A percentile compares a stretch with the other conserved stretches of the same genome.
phyloP scores from a whole-genome alignment of 92 coral and sea anemone genomes.

The Zoanthus sansibaricus region DNA sequence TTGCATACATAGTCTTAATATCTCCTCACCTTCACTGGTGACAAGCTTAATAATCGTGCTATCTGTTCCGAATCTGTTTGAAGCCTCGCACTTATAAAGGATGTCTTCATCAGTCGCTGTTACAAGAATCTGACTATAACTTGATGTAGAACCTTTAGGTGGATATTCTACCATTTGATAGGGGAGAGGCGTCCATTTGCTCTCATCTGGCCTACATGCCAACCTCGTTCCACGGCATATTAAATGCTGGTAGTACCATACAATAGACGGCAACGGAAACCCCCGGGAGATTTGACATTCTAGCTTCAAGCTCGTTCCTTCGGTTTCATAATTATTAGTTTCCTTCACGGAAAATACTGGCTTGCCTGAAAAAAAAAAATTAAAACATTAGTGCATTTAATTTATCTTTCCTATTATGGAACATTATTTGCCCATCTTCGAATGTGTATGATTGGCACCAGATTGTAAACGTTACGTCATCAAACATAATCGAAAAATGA shows the following conservation, averaged over 20 bases:
- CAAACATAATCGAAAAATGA: too few relatives aligned
- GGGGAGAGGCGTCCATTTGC: conserved; percentile 11
- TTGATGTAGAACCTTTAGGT: not conserved
- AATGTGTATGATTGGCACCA: too few relatives aligned
- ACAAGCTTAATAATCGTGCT: not conserved
- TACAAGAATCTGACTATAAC: not conserved
- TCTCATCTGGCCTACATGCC: not conserved
- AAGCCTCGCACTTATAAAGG: conserved; percentile 30
- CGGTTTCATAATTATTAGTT: not conserved
- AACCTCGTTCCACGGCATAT: not conserved
- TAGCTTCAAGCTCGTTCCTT: not conserved
- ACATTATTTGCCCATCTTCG: too few relatives aligned
- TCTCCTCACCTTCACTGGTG: conserved; percentile 10
- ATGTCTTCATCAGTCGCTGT: not conserved
- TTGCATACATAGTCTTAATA: too few relatives aligned
- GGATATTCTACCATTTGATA: not conserved
- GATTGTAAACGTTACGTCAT: too few relatives aligned
- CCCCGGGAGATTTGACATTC: not conserved
- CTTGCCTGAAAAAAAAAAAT: not conserved
- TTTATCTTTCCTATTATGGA: too few relatives aligned
- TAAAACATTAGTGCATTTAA: not conserved
- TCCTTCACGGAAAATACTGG: not conserved
- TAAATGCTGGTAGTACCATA: conserved; percentile 15
- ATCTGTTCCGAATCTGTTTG: conserved; percentile 20
- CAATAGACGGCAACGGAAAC: conserved; percentile 12